Conservation (phyloP, 2,888 invertebrate genomes). For the Leptura quadrifasciata region DNA sequence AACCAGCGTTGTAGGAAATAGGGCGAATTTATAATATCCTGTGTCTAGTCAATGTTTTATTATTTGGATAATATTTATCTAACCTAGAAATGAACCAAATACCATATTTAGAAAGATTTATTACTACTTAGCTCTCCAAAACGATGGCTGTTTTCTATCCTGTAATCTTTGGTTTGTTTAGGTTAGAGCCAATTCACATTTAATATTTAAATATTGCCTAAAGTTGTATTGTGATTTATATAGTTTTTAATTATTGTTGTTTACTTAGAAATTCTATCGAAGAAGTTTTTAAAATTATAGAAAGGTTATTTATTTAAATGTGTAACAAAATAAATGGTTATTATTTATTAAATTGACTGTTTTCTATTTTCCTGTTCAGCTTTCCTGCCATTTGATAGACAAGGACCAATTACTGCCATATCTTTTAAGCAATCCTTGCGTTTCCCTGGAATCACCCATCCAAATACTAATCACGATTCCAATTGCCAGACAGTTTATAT, state of each 20-base stretch:
- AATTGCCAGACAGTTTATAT: no score
- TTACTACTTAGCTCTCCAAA: neutral
- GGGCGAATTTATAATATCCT: neutral
- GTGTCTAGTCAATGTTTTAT: neutral
- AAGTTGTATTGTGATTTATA: slow-evolving; percentile 36
- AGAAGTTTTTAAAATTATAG: slow-evolving; percentile 16
- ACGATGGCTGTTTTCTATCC: neutral
- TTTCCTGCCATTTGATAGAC: no score
- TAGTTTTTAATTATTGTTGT: slow-evolving; percentile 38
- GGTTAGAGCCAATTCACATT: slow-evolving; percentile 5
- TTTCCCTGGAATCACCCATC: no score
- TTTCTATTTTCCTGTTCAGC: no score
- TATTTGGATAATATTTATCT: neutral
- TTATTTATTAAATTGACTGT: neutral
- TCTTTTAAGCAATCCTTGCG: no score
- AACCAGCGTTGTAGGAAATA: neutral
- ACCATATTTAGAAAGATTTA: neutral
- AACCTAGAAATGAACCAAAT: neutral
- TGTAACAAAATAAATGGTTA: neutral
- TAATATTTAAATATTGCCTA: slow-evolving; percentile 29
- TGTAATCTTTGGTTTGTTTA: slow-evolving; percentile 11
- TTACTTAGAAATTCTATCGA: slow-evolving; percentile 35
- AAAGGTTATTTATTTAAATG: slow-evolving; percentile 10
- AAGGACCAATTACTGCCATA: no score
- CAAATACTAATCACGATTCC: no score